Base-by-base conservation (phyloP, 30 jellyfish, hydroid and myxozoan species). In the Aurelia aurita region DNA sequence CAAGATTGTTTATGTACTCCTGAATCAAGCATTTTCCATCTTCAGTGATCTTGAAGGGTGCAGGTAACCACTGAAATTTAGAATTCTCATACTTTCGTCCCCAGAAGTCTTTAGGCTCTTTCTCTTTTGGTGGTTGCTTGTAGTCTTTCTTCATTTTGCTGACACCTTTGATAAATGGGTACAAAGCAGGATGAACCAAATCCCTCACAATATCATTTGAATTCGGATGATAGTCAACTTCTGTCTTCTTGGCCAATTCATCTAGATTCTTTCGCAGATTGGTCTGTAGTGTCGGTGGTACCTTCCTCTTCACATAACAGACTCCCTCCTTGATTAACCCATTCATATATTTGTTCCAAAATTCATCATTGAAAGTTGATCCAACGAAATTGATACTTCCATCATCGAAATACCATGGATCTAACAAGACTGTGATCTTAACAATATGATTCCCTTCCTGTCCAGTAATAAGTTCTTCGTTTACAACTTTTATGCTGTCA, bases 121-220 rank as follows among this genome's bases (percentile, higher is more conserved):
- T 34, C 22, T 31, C 65, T 16, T 22, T 44, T 39, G 83, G 28
- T 11, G 90, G 85, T 55, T 46, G 29, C 34, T 77, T 57, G 23
- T 54, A 3, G n/a, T 28, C 27, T 31, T 47, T 55, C 74, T 78
- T 72, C 61, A 89, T 15, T 29, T 89, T 80, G 65, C 90, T 71
- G 14, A 79, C 86, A 5, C 90, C 97, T 23, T 89, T 89, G 53
- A 89, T 76, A 47, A 70, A 89, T 21, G 97, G 82, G 74, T 69
- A 79, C 57, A 89, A 23, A 6, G 97, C 97, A 4, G 97, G 97
- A 68, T 89, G 97, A 64, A 89, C 97, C 72, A 89, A 39, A 80
- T 89, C 97, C 13, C 97, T 58, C 19, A 89, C 97, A 45, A 80
- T 65, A 67, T 89, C 93, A 62, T 79, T 89, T 7, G 97, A 89